These are phyloP conservation scores for Drosophila ananassae DNA, from an alignment of 1,140 invertebrate genomes.

Conservation along the genomic window DNA sequence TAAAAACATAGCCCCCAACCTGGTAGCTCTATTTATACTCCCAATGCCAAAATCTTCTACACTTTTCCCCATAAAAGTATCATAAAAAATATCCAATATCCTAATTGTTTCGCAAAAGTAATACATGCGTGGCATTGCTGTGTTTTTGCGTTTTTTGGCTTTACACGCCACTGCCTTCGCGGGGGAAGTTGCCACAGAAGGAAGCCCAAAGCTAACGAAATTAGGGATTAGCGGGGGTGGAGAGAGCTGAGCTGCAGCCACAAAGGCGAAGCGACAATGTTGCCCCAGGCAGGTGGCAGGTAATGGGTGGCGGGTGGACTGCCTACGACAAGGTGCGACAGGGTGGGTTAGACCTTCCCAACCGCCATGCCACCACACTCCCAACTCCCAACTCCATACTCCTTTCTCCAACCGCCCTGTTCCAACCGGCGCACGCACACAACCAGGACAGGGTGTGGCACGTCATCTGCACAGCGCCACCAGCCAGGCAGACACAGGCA, in stretches of 20 bases:
- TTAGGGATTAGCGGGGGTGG: conserved; percentile 7
- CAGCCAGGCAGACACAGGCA: conserved; percentile 8
- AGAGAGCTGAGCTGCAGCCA: background rate
- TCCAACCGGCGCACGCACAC: conserved; percentile 34
- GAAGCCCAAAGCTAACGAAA: conserved; percentile 25
- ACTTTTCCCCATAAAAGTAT: background rate
- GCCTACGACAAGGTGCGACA: conserved; percentile 51
- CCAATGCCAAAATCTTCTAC: background rate
- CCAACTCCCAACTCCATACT: background rate
- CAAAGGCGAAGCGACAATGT: background rate
- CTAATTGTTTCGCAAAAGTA: background rate
- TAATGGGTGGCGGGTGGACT: background rate
- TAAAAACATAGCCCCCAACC: too few species aligned
- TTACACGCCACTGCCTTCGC: background rate
- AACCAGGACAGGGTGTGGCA: conserved; percentile 62
- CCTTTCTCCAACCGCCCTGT: background rate
- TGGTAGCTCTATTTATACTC: background rate
- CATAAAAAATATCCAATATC: background rate
- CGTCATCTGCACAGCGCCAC: conserved; percentile 20
- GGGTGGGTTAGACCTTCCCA: conserved; percentile 26
- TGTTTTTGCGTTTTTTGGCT: background rate
- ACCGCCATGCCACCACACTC: background rate
- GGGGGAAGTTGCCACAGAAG: background rate
- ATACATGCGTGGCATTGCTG: background rate
- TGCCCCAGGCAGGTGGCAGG: conserved; percentile 1